phyloP scores from a whole-genome alignment of 2,113 vertebrate species.

The Pseudorectes ferrugineus region DNA sequence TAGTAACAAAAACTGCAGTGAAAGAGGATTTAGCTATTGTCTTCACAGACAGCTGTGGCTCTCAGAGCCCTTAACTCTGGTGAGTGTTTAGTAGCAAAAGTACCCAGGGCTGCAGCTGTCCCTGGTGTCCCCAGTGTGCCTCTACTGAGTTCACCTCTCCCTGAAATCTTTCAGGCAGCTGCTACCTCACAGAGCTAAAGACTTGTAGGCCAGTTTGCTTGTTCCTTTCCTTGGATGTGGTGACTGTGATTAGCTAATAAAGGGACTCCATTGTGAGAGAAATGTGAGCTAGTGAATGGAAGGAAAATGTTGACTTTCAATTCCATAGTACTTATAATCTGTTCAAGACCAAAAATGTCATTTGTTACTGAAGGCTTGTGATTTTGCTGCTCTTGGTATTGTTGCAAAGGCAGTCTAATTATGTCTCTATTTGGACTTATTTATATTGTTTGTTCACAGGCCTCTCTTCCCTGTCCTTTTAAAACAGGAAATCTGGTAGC shows the following conservation, averaged over 20 bases:
- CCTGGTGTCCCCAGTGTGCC: rapidly evolving
- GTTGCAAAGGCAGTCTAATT: conserved; percentile 17
- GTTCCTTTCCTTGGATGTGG: not conserved
- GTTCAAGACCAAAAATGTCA: conserved; percentile 30
- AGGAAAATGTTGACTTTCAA: conserved; percentile 46
- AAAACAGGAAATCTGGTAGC: not conserved
- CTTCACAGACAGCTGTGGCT: not conserved
- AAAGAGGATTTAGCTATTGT: conserved; percentile 8
- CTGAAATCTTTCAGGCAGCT: not conserved
- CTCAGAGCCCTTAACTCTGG: not conserved
- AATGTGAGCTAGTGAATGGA: conserved; percentile 42
- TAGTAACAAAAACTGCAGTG: not conserved
- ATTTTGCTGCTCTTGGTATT: conserved; percentile 13
- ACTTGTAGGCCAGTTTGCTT: not conserved
- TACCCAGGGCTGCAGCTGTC: not conserved
- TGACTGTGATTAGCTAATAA: conserved; percentile 24
- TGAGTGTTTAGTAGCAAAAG: not conserved
- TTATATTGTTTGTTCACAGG: not conserved
- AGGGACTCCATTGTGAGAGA: conserved; percentile 17
- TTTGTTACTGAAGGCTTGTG: not conserved
- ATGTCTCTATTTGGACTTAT: not conserved
- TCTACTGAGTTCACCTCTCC: not conserved
- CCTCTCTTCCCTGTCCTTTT: not conserved
- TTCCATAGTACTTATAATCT: conserved; percentile 30
- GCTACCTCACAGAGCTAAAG: not conserved